Base-by-base conservation (phyloP, 92 coral and sea anemone genomes). In the Nematostella vectensis region DNA sequence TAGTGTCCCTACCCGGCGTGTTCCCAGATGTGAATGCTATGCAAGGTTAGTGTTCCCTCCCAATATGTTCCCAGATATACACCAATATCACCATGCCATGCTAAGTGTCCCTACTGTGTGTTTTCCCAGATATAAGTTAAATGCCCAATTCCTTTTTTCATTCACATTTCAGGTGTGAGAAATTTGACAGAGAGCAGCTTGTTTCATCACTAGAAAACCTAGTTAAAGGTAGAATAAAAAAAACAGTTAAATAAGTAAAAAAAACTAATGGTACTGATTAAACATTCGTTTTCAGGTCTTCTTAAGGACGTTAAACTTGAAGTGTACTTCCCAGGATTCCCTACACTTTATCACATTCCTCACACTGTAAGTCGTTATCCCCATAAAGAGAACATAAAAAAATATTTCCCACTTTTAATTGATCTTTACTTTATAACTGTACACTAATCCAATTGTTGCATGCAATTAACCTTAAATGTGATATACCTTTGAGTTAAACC, bases 311-410 rank as follows among this genome's bases (percentile, higher is more conserved):
- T 91, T 16, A 72, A 71, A 47, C 88, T 82, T 28, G 85, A 91
- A 26, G 85, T 87, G 6, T 91, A 74, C 55, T 82, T 65, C 51
- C 96, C 98, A 37, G 98, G 98, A 16, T 91, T 91, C 37, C 98
- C 98, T 11, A 91, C 98, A 1, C 55, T 91, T 49, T 70, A 70
- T 50, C 98, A 91, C 55, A 66, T 91, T 29, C 54, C 74, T 23
- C 98, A 91, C 57, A 59, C 82, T 60, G 98, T 91, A 69, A 36
- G 80, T 68, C n/a, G n/a, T n/a, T n/a, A n/a, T n/a, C n/a, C n/a
- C n/a, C n/a, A n/a, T n/a, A n/a, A n/a, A n/a, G n/a, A n/a, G n/a
- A n/a, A n/a, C n/a, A n/a, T n/a, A n/a, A n/a, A n/a, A n/a, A n/a
- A n/a, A n/a, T 12, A 16, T 23, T 23, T 31, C 11, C 29, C 29